Evolutionary conservation across 2,797 vertebrate genomes (phyloP), one percentile per base, ranked within the genome.

Genomic region (Cuniculus paca): DNA sequence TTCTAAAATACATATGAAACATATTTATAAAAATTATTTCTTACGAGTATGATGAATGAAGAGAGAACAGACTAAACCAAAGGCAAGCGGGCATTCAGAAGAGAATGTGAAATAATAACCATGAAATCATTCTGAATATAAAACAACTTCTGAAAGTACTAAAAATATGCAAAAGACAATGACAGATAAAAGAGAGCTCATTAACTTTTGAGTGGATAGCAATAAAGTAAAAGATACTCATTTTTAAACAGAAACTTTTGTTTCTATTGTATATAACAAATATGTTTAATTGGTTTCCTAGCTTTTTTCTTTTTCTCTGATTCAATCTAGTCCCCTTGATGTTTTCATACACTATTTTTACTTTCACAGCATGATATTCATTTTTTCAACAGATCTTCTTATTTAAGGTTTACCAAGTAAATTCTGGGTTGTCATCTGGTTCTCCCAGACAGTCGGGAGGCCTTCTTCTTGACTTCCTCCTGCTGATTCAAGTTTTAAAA

Each of bases 1-100:
- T 83, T 94, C 52, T 58, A 50, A 92, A 54, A 3, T 86, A 63
- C 78, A 84, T 95, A 65, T 48, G 11, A 92, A 75, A 63, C 12
- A 48, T 86, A 58, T 90, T 93, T 28, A 48, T 86, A 86, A 74
- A 74, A 72, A 39, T 84, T 82, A 58, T 74, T 96, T 90, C 34
- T 70, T 63, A 26, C 80, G 82, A 78, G 16, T 75, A 26, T 94
- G 85, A 56, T 65, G 52, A 85, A 34, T 61, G 68, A 48, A 45
- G 61, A 92, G 34, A 72, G 63, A 68, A n/a, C 81, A 60, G 28
- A n/a, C 42, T 58, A 89, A 81, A 52, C 39, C 39, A 77, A 77
- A 92, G 77, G 50, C 84, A 72, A 42, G 28, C n/a, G 52, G n/a
- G 17, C 72, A 63, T 70, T 88, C 45, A 79, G 50, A 94, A 95